phyloP scores from a whole-genome alignment of 1,140 invertebrate genomes.

The Bombyx mori region DNA sequence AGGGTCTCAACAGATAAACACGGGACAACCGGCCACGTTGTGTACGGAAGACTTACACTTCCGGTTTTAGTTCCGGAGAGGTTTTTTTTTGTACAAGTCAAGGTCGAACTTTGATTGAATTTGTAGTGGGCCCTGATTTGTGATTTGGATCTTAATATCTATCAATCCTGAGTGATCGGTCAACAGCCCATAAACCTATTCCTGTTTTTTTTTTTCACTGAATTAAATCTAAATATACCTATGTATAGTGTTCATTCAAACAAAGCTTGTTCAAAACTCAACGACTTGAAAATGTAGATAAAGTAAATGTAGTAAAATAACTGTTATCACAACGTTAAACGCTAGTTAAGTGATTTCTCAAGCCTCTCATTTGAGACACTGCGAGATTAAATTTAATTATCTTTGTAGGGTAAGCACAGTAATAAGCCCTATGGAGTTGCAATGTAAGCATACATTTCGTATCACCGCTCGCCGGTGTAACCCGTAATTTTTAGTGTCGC shows the following conservation, averaged over 20 bases:
- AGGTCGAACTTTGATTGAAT: constrained; percentile 5
- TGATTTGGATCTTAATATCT: no score
- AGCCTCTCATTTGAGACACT: no score
- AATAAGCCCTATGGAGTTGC: neutral
- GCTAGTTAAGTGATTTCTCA: no score
- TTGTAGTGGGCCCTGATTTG: no score
- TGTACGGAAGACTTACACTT: constrained; percentile 22
- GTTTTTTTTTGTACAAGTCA: constrained; percentile 20
- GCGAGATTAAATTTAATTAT: no score
- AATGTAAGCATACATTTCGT: constrained; percentile 19
- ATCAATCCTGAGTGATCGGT: neutral
- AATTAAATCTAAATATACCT: no score
- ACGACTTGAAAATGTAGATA: no score
- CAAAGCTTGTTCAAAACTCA: no score
- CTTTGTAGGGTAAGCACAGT: neutral
- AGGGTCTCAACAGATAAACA: constrained; percentile 8
- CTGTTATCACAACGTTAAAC: no score
- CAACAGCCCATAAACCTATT: neutral
- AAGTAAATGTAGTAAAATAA: no score
- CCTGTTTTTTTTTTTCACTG: no score
- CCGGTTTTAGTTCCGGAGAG: constrained; percentile 24
- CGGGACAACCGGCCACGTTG: constrained; percentile 1
- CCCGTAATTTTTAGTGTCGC: constrained; percentile 26
- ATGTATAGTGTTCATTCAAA: no score
- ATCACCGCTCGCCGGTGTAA: constrained; percentile 13